Percentiles rank a stretch among this genome's conserved stretches.
Evolutionary conservation across 2,797 vertebrate genomes (phyloP).

Genomic region (Myotis planiceps): DNA sequence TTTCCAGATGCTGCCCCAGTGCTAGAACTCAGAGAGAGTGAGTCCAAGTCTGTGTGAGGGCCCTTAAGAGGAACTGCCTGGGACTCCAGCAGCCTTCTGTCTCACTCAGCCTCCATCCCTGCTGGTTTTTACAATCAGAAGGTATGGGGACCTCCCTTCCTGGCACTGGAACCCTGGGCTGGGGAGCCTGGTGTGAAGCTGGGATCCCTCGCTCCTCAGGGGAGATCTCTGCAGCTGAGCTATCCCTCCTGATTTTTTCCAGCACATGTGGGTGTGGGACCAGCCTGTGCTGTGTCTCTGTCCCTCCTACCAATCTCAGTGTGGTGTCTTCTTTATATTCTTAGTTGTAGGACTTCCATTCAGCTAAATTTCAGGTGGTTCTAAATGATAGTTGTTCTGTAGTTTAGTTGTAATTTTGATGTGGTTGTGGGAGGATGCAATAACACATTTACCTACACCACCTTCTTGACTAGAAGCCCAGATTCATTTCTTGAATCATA

Average conservation of each 20-base stretch:
- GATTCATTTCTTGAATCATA: conserved; percentile 3
- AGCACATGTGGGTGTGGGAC: neutral
- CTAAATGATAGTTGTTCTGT: neutral
- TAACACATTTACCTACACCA: neutral
- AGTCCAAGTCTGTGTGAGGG: neutral
- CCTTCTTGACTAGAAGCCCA: neutral
- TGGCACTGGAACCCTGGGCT: neutral
- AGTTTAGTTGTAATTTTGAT: neutral
- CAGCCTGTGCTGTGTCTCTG: neutral
- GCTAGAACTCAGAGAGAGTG: neutral
- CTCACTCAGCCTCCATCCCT: neutral
- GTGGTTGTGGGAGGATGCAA: neutral
- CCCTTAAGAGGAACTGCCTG: neutral
- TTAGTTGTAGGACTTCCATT: neutral
- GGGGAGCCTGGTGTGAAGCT: neutral
- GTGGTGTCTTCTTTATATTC: neutral
- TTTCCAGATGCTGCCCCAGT: neutral
- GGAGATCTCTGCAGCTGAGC: neutral
- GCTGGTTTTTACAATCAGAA: neutral
- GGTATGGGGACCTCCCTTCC: neutral
- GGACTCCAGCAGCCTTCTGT: neutral
- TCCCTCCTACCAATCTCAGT: neutral
- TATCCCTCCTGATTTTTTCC: neutral
- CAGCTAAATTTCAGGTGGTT: neutral
- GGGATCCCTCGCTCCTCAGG: neutral